phyloP scores from a whole-genome alignment of 2,113 vertebrate genomes.

The Centropus bengalensis region DNA sequence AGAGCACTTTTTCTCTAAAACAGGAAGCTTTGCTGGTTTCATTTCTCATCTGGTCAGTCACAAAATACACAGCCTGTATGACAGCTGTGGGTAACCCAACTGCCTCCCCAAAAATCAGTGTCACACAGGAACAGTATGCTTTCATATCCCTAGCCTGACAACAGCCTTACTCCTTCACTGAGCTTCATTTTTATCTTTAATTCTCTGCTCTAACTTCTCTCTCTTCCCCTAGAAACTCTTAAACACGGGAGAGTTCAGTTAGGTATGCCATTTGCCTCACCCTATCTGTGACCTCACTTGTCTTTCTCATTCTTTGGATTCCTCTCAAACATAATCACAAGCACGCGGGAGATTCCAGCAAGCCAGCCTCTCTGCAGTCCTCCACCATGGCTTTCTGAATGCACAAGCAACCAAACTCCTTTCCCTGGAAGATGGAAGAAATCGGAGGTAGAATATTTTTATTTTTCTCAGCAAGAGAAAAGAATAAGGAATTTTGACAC shows the following conservation, averaged over 20 bases:
- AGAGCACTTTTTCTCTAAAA: neutral
- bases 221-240: neutral
- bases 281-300: neutral
- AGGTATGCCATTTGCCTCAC: neutral
- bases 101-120: neutral
- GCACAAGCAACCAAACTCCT: neutral
- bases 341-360: neutral
- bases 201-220: neutral
- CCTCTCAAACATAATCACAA: neutral
- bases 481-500: neutral
- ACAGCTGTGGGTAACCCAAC: neutral
- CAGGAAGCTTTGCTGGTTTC: neutral
- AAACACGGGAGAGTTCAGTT: neutral
- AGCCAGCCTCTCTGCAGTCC: neutral
- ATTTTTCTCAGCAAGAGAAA: neutral
- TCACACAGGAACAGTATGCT: neutral
- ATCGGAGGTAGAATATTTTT: neutral
- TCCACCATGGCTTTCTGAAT: neutral
- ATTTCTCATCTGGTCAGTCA: neutral
- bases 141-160: neutral
- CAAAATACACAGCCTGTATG: fast-evolving
- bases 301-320: neutral
- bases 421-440: neutral
- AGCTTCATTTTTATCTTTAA: neutral
- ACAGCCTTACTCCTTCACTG: neutral